Conservation (phyloP, 2,113 vertebrate genomes). For the Rana temporaria region DNA sequence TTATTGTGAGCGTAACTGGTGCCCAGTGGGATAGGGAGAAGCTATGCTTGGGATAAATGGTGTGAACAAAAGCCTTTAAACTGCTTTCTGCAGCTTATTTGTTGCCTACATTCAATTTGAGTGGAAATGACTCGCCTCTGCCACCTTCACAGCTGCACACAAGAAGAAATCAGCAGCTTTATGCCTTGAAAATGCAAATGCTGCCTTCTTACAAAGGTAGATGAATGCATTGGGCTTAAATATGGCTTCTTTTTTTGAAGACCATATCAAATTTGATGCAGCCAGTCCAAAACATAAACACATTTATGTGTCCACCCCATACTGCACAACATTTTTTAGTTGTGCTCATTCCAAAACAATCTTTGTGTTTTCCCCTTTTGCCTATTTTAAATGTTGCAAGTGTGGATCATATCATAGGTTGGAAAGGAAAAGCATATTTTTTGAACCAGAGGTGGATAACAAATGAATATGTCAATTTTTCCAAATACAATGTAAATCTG, state of each 20-base stretch:
- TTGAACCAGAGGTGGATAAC: too few species aligned
- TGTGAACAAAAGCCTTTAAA: conserved; percentile 43
- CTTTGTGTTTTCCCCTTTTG: neutral
- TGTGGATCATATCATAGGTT: too few species aligned
- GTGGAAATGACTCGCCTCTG: conserved; percentile 52
- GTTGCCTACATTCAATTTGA: conserved; percentile 49
- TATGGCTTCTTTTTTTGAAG: neutral
- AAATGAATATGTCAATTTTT: too few species aligned
- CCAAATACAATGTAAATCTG: too few species aligned
- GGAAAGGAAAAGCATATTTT: too few species aligned
- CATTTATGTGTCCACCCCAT: neutral
- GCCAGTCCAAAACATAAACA: neutral
- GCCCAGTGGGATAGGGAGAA: conserved; percentile 46
- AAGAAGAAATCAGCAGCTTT: conserved; percentile 54
- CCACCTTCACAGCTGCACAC: conserved; percentile 59
- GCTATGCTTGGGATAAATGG: neutral
- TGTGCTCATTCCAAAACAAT: neutral
- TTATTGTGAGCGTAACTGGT: conserved; percentile 52
- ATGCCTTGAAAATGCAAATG: conserved; percentile 60
- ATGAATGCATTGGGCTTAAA: neutral
- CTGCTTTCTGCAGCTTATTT: conserved; percentile 54
- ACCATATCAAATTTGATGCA: neutral
- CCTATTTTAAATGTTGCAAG: too few species aligned
- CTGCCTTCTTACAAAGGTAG: conserved; percentile 58
- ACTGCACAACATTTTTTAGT: neutral